Conservation (phyloP, 1,140 invertebrate genomes). For the Trichonephila clavata region DNA sequence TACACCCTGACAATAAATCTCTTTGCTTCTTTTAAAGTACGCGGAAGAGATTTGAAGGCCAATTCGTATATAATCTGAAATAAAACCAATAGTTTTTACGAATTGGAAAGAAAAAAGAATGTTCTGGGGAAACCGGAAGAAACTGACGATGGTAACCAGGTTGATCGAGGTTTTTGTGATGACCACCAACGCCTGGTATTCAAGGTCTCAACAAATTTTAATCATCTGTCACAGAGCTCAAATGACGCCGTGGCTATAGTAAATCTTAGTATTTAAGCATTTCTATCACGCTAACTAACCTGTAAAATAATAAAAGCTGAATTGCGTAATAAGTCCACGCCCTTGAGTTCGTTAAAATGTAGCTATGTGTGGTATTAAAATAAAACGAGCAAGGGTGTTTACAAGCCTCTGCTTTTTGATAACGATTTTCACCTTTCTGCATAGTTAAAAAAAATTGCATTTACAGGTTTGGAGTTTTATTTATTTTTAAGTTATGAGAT, state of each 20-base stretch:
- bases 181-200: conserved; percentile 58
- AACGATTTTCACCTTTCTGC: too few relatives aligned
- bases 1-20: conserved; percentile 6
- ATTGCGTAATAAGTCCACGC: conserved; percentile 28
- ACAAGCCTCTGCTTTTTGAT: too few relatives aligned
- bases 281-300: conserved; percentile 19
- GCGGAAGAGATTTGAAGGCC: conserved; percentile 24
- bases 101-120: neutral
- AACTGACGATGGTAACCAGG: neutral
- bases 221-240: conserved; percentile 31
- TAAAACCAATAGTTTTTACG: conserved; percentile 18
- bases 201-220: conserved; percentile 34
- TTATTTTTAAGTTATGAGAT: too few relatives aligned
- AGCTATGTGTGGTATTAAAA: neutral
- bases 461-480: too few relatives aligned
- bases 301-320: conserved; percentile 4
- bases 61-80: neutral
- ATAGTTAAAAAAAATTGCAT: too few relatives aligned
- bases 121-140: conserved; percentile 47
- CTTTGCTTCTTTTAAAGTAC: neutral
- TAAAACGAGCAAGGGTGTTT: neutral
- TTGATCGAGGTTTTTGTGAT: neutral
- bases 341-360: conserved; percentile 9
- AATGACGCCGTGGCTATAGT: neutral
- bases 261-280: conserved; percentile 11